phyloP scores from a whole-genome alignment of 2,888 invertebrate species.

The Heliconius hortense region DNA sequence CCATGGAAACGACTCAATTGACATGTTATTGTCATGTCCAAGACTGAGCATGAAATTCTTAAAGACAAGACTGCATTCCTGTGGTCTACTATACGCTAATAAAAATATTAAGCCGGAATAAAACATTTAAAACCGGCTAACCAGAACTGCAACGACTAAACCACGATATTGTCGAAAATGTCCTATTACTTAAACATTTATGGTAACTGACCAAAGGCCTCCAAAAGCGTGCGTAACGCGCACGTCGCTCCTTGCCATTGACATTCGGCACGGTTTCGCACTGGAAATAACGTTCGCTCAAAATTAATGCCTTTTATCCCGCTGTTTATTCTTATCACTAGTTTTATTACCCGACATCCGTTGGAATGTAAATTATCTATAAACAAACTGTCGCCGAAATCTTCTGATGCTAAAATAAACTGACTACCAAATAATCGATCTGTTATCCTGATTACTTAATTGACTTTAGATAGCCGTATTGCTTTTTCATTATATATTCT shows the following conservation, averaged over 20 bases:
- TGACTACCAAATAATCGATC: conserved; percentile 1
- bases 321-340: conserved; percentile 37
- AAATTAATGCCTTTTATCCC: conserved; percentile 47
- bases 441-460: conserved; percentile 12
- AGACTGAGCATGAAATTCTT: too few relatives aligned
- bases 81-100: neutral
- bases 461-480: conserved; percentile 5
- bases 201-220: conserved; percentile 15
- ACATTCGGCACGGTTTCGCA: conserved; percentile 62
- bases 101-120: neutral
- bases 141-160: neutral
- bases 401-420: neutral
- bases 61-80: too few relatives aligned
- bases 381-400: conserved; percentile 3
- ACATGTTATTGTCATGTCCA: too few relatives aligned
- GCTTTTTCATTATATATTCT: neutral
- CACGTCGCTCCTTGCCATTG: conserved; percentile 69
- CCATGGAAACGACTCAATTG: too few relatives aligned
- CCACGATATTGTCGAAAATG: conserved; percentile 4
- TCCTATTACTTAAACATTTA: conserved; percentile 11
- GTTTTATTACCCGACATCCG: conserved; percentile 39
- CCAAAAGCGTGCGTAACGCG: conserved; percentile 50
- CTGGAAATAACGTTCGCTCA: conserved; percentile 60
- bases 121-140: neutral
- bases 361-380: conserved; percentile 20